A percentile compares a stretch with the other conserved stretches of the same genome.
These are phyloP conservation scores for Cyanoramphus novaezelandiae DNA, from an alignment of 2,113 vertebrate species.

Conservation along the genomic window DNA sequence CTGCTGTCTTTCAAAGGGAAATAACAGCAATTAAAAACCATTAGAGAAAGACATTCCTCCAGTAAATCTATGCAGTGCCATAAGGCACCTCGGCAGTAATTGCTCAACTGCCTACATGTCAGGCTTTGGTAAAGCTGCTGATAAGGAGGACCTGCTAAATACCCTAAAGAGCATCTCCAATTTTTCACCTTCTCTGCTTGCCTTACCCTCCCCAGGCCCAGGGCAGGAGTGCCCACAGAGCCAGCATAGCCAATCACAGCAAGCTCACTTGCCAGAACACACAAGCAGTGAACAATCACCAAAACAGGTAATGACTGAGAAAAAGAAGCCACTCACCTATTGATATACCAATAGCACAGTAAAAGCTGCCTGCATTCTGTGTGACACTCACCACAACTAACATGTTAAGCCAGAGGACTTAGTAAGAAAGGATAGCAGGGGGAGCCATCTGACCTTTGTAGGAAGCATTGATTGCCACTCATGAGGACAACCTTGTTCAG, in stretches of 20 bases:
- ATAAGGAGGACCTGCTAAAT: not conserved
- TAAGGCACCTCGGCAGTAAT: not conserved
- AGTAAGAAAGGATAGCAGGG: rapidly evolving
- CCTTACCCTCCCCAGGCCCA: not conserved
- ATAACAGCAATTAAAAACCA: not conserved
- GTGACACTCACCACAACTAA: not conserved
- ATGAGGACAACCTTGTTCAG: not conserved
- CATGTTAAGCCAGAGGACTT: rapidly evolving
- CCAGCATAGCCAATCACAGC: not conserved
- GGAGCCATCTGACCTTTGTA: not conserved
- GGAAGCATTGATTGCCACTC: not conserved
- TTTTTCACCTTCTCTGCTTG: not conserved
- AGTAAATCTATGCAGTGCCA: not conserved
- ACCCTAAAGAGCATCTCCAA: not conserved
- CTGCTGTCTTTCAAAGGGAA: not conserved
- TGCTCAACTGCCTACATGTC: not conserved
- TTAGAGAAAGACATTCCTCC: not conserved
- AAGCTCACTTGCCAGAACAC: not conserved
- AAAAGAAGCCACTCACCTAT: not conserved
- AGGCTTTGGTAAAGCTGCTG: not conserved
- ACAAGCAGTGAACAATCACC: not conserved
- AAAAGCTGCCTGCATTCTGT: not conserved
- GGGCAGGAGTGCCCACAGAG: not conserved
- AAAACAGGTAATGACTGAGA: not conserved
- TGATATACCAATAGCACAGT: rapidly evolving